Evolutionary conservation across 2,888 invertebrate genomes (phyloP).

Genomic region (Teleogryllus oceanicus): DNA sequence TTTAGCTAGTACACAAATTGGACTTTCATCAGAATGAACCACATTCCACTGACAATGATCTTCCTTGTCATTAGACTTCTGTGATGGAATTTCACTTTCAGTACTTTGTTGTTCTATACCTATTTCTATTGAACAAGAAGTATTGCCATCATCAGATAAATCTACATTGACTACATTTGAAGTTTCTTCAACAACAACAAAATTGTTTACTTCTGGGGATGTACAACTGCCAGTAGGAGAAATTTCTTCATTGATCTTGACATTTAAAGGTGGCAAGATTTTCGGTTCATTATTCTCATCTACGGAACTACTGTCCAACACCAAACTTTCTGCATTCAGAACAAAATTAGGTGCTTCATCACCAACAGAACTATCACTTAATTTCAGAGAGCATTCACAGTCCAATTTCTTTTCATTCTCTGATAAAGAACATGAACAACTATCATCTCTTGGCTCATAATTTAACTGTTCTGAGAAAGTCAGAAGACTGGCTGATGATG

Average conservation of each 20-base stretch:
- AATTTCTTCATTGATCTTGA: background rate
- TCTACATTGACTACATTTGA: background rate
- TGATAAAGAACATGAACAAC: background rate
- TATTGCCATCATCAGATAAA: conserved; percentile 2
- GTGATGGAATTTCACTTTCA: background rate
- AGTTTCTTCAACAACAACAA: background rate
- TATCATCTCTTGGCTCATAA: background rate
- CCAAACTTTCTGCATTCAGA: background rate
- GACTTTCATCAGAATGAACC: background rate
- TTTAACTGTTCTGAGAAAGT: background rate
- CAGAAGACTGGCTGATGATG: background rate
- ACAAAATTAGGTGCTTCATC: background rate
- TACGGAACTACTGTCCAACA: background rate
- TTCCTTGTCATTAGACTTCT: too few species aligned
- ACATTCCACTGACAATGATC: background rate
- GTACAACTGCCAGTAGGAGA: background rate
- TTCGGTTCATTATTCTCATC: background rate
- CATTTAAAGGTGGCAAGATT: background rate
- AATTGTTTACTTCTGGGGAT: background rate
- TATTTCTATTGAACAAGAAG: background rate
- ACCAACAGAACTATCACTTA: background rate
- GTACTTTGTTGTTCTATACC: background rate
- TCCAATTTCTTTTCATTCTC: background rate
- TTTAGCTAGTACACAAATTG: background rate
- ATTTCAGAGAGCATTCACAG: background rate